Conservation (phyloP, 37 sponge, comb jelly and placozoan species). For the Lycopodina hypogea region DNA sequence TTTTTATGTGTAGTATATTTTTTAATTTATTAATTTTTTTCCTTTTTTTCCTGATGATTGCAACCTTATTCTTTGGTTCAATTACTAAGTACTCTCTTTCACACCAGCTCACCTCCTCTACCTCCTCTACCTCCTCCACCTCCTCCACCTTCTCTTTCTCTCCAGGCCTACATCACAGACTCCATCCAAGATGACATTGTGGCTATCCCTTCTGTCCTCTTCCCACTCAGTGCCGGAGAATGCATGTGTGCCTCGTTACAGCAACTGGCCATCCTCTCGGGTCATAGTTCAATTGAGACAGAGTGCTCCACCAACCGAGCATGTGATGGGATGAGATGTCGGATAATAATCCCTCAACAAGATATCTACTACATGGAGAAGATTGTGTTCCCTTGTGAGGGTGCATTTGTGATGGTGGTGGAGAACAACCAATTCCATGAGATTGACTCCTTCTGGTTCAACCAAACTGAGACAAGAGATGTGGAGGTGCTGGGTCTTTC, state of each 20-base stretch:
- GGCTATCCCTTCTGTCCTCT: constrained; percentile 7
- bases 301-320: constrained; percentile 16
- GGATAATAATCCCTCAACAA: neutral
- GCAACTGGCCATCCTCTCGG: constrained; percentile 8
- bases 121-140: neutral
- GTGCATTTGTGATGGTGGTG: constrained; percentile 14
- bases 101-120: neutral
- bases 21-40: too few species aligned
- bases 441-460: neutral
- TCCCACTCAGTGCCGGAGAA: constrained; percentile 19
- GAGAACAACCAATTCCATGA: neutral
- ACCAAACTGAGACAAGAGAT: neutral
- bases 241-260: constrained; percentile 38
- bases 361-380: constrained; percentile 13
- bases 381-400: constrained; percentile 21
- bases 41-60: too few species aligned
- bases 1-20: too few species aligned
- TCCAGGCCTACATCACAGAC: neutral
- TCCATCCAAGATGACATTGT: neutral
- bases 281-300: neutral
- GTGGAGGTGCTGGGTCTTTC: neutral
- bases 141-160: too few species aligned
- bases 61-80: too few species aligned
- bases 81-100: too few species aligned
- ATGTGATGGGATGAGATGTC: constrained; percentile 34